Conservation (phyloP, 2,888 invertebrate species). For the Lordiphosa andalusiaca region DNA sequence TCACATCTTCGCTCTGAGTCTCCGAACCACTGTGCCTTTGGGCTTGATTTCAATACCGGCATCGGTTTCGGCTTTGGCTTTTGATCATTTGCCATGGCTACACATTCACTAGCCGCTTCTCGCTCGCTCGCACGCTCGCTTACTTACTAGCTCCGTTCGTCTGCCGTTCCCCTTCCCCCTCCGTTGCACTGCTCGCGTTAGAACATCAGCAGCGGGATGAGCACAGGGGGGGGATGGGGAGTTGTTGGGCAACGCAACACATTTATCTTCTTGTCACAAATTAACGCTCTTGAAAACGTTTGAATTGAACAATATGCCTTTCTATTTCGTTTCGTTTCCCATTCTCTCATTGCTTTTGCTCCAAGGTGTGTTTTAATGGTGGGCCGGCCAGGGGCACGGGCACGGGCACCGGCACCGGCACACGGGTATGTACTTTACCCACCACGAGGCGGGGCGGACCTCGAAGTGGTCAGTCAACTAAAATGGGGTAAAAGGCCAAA, state of each 20-base stretch:
- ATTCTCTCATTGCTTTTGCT: conserved; percentile 19
- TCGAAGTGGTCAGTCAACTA: conserved; percentile 6
- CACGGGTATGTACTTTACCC: background rate
- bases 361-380: conserved; percentile 29
- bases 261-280: conserved; percentile 69
- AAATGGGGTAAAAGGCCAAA: background rate
- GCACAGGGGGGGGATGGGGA: background rate
- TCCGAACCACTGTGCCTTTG: conserved; percentile 3
- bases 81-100: conserved; percentile 66
- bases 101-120: conserved; percentile 33
- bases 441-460: conserved; percentile 11
- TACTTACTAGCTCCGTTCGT: conserved; percentile 5
- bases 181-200: conserved; percentile 6
- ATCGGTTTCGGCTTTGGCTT: conserved; percentile 49
- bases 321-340: conserved; percentile 32
- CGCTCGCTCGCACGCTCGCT: background rate
- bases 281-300: conserved; percentile 44
- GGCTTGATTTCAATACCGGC: conserved; percentile 48
- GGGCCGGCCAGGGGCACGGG: conserved; percentile 13
- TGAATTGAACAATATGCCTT: conserved; percentile 38
- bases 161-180: background rate
- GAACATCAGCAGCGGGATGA: conserved; percentile 14
- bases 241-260: conserved; percentile 28
- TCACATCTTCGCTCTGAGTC: background rate
- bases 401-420: no score